These are phyloP conservation scores for Archips xylosteana DNA, from an alignment of 2,888 invertebrate species.

Conservation along the genomic window DNA sequence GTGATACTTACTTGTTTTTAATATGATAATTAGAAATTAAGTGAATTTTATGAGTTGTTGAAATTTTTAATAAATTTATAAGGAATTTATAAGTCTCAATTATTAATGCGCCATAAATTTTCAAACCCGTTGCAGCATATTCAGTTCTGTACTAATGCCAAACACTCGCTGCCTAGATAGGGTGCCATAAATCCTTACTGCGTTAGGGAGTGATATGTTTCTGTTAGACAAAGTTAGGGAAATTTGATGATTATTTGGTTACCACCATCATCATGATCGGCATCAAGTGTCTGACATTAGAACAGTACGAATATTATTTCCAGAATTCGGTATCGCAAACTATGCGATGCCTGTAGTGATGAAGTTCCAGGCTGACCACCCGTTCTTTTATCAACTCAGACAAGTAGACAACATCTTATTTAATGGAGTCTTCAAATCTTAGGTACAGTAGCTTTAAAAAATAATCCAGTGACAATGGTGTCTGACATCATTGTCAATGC, in stretches of 20 bases:
- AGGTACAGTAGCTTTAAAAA: not conserved
- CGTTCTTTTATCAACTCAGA: slow-evolving; percentile 31
- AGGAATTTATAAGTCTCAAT: not conserved
- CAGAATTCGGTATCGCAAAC: not conserved
- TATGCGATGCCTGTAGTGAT: not conserved
- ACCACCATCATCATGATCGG: no score
- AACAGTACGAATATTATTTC: not conserved
- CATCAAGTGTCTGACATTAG: not conserved
- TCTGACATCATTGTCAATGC: no score
- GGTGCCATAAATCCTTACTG: no score
- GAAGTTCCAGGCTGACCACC: slow-evolving; percentile 29
- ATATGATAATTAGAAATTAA: not conserved
- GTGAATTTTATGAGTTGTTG: not conserved
- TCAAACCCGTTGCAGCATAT: not conserved
- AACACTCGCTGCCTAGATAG: no score
- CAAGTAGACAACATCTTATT: slow-evolving; percentile 13
- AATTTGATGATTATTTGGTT: no score
- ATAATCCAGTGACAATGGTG: not conserved
- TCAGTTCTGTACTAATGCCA: not conserved
- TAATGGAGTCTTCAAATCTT: slow-evolving; percentile 20
- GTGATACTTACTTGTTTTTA: slow-evolving; percentile 7
- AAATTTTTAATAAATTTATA: not conserved
- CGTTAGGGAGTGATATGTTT: no score
- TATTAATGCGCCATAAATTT: not conserved
- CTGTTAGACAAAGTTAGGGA: no score